Evolutionary conservation across 2,113 vertebrate genomes (phyloP), one percentile per base, ranked within the genome.

Genomic region (Passer montanus): DNA sequence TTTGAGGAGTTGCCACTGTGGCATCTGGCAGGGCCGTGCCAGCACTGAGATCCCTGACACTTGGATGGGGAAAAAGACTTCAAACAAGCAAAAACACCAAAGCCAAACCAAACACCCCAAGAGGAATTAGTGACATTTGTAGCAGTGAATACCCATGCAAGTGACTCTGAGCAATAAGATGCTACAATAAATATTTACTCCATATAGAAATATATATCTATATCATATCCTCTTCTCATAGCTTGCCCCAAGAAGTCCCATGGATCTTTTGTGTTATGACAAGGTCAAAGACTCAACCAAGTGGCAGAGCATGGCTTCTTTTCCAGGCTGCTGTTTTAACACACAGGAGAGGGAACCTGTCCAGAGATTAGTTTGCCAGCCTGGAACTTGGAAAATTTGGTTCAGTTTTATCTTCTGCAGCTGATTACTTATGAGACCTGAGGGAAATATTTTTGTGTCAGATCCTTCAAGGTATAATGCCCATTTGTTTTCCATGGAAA

Each of bases 401-500:
- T 87, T 84, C 47, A 41, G 20, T 69, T 93, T 79, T 79, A 31
- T 94, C 20, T 72, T 89, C 18, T 80, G 59, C 58, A 59, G n/a
- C 37, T 92, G 76, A 81, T 92, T 87, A 84, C 41, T 84, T 82
- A 2, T n/a, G 62, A 83, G 84, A 90, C 41, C 39, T 15, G 21
- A 79, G 75, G 55, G 70, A 93, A 93, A 80, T 55, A 85, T 89
- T 93, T 94, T 85, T 68, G 22, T 68, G 28, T 60, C 58, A 46
- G 53, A 66, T 83, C 75, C 64, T 94, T 87, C 77, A 94, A 89
- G 62, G 31, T 60, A n/a, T 63, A 70, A 70, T 4, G 9, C 26
- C 59, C 64, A 11, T 81, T 96, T 90, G 30, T 87, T 93, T 95
- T 78, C 69, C 17, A n/a, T 72, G 69, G 80, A 87, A 91, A 87